Percentiles rank a stretch among this genome's conserved stretches.
These are phyloP conservation scores for Aplidium turbinatum DNA, from an alignment of 23 tunicate genomes.

Conservation along the genomic window DNA sequence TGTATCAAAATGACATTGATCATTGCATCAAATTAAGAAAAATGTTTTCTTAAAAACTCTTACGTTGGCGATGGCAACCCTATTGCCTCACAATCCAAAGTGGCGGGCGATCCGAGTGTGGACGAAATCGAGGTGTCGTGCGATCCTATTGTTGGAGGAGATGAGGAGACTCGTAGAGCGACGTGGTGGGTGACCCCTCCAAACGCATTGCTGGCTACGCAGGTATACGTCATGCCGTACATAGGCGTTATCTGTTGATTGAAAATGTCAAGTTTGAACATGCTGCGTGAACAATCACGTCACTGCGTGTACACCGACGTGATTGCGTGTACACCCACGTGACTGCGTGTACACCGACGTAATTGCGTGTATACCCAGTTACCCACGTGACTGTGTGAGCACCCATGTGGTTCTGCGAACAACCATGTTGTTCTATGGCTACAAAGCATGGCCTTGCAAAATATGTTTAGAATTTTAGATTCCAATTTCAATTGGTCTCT, in stretches of 20 bases:
- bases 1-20: background rate
- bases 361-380: no score
- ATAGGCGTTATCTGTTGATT: background rate
- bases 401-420: no score
- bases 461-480: no score
- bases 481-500: no score
- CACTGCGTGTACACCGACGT: no score
- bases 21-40: background rate
- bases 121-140: background rate
- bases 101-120: background rate
- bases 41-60: background rate
- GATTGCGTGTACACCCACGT: no score
- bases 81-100: slow-evolving; percentile 15
- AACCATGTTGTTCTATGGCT: no score
- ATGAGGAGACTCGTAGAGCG: slow-evolving; percentile 7
- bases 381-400: no score
- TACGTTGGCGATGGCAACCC: slow-evolving; percentile 36
- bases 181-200: slow-evolving; percentile 19
- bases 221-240: slow-evolving; percentile 8
- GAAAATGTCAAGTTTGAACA: no score
- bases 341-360: no score
- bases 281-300: no score
- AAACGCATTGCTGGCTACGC: slow-evolving; percentile 21
- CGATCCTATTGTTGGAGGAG: slow-evolving; percentile 3
- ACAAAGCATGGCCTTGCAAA: no score